A percentile compares a stretch with the other conserved stretches of the same genome.
Evolutionary conservation across 2,888 invertebrate genomes (phyloP).

Genomic region (Listrodromus nycthemerus): DNA sequence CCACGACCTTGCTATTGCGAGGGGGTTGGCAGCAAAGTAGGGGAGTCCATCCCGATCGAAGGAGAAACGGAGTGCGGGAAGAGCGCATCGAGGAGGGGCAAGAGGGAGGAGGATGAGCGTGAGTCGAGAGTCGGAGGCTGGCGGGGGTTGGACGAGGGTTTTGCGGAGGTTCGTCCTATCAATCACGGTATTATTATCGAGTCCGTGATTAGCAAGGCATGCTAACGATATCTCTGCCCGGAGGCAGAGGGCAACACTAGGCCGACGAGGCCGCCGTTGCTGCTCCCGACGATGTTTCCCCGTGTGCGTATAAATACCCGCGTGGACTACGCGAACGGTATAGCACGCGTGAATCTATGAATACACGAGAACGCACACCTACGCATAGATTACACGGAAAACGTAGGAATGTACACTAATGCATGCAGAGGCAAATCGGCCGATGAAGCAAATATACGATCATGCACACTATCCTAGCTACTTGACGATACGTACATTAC

Average conservation of each 20-base stretch:
- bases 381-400: constrained; percentile 35
- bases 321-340: constrained; percentile 8
- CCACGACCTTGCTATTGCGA: constrained; percentile 7
- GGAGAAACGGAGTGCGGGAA: constrained; percentile 3
- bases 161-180: constrained; percentile 82
- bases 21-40: constrained; percentile 6
- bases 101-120: constrained; percentile 31
- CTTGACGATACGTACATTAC: constrained; percentile 24
- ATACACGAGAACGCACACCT: constrained; percentile 21
- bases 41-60: constrained; percentile 6
- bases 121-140: constrained; percentile 35
- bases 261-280: constrained; percentile 66
- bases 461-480: constrained; percentile 13
- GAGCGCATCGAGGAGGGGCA: constrained; percentile 56
- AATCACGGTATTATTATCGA: constrained; percentile 84
- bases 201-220: constrained; percentile 84
- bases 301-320: constrained; percentile 44
- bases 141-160: constrained; percentile 58
- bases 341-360: constrained; percentile 48
- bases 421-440: constrained; percentile 7
- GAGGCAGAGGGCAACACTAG: constrained; percentile 77
- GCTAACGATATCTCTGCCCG: constrained; percentile 84
- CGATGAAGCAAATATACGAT: constrained; percentile 38
- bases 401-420: constrained; percentile 40
- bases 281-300: constrained; percentile 24